Evolutionary conservation across 2,113 vertebrate species (phyloP).

Genomic region (Petromus typicus): DNA sequence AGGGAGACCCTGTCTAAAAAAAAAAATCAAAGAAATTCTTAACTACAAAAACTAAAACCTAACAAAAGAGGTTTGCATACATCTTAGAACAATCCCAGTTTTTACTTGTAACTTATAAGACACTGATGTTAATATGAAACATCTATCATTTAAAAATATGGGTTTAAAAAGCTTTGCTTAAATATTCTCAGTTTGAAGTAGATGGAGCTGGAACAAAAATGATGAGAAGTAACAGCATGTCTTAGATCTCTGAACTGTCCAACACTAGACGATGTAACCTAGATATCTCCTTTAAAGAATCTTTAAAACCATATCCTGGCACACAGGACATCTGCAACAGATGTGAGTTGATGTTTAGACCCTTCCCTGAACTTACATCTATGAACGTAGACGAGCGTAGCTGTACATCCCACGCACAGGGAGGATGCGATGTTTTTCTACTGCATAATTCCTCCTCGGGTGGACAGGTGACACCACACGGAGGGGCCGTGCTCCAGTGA

Average conservation of each 20-base stretch:
- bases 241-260: not conserved
- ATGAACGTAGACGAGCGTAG: too few relatives aligned
- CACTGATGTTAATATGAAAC: not conserved
- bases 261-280: not conserved
- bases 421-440: not conserved
- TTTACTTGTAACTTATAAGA: conserved; percentile 29
- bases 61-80: not conserved
- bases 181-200: not conserved
- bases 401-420: too few relatives aligned
- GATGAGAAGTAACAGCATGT: not conserved
- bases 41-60: not conserved
- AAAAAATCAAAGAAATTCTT: not conserved
- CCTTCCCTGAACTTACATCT: accelerated
- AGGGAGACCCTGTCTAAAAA: too few relatives aligned
- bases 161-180: not conserved
- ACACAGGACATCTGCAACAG: not conserved
- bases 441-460: not conserved
- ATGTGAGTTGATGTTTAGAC: not conserved
- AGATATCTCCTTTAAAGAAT: not conserved
- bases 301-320: not conserved
- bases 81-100: conserved; percentile 18
- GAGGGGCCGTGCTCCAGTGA: not conserved
- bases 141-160: not conserved
- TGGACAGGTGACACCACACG: not conserved
- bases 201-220: not conserved